Conservation (phyloP, 2,113 vertebrate species). For the Tragelaphus strepsiceros region DNA sequence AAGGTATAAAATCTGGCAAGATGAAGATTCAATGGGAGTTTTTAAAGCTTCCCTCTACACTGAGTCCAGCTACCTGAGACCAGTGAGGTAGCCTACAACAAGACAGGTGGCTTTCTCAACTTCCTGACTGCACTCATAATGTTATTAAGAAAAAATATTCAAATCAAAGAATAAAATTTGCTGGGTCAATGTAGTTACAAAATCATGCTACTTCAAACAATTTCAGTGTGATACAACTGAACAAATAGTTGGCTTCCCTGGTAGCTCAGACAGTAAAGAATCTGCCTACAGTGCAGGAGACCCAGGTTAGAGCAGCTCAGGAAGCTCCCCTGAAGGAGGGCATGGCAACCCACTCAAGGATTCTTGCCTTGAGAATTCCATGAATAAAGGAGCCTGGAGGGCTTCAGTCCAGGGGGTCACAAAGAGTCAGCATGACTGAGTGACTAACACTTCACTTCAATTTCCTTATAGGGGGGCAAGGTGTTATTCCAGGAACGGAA, state of each 20-base stretch:
- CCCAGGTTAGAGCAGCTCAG: neutral
- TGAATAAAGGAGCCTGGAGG: neutral
- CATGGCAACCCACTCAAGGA: neutral
- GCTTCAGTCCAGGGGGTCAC: neutral
- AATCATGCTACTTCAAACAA: neutral
- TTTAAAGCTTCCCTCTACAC: neutral
- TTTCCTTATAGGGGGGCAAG: neutral
- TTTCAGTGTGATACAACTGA: neutral
- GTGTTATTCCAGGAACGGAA: neutral
- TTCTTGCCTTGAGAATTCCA: neutral
- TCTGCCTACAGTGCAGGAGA: neutral
- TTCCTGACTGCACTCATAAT: neutral
- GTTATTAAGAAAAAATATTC: neutral
- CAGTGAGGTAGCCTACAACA: neutral
- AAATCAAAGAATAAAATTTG: neutral
- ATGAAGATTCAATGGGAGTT: neutral
- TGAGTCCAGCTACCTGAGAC: neutral
- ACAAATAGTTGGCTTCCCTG: neutral
- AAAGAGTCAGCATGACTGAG: neutral
- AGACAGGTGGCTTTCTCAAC: neutral
- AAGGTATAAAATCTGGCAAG: constrained; percentile 35
- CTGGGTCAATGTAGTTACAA: neutral
- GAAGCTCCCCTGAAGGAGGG: neutral
- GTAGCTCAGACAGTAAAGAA: neutral
- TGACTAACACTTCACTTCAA: neutral